Evolutionary conservation across 2,113 vertebrate genomes (phyloP), one percentile per base, ranked within the genome.

Genomic region (Plectropomus leopardus): DNA sequence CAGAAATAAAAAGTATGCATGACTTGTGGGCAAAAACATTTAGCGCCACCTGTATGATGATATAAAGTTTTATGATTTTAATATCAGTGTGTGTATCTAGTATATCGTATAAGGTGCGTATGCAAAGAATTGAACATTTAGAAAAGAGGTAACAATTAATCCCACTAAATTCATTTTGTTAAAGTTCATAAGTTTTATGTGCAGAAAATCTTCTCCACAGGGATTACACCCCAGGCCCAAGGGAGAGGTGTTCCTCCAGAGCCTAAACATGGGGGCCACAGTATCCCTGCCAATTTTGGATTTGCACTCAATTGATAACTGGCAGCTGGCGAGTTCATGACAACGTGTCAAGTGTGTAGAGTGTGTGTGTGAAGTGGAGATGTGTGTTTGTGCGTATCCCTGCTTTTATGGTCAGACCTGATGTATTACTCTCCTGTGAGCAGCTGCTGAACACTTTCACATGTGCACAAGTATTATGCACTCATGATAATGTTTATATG

Each of bases 251-350:
- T 75, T 75, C 51, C 83, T 84, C 53, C 47, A 23, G 30, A 78
- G 51, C 7, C 4, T 53, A 81, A 60, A 72, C 83, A 84, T 76
- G 24, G 78, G 59, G 80, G 40, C 77, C 4, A 4, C 23, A 3
- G 60, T 47, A 53, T 53, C 15, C 3, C 67, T 79, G 84, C 90
- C 90, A 86, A n/a, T 7, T 17, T 26, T 34, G 73, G 71, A 85
- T 87, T 92, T 76, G 47, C 83, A 85, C 69, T 83, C 59, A 57
- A n/a, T 32, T 88, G 85, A 92, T 84, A 92, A 91, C 58, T 88
- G 89, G 80, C 87, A 88, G 86, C 83, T 89, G 78, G 48, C 55
- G 86, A 84, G 51, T 90, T 94, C 80, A 77, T 81, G 86, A 93
- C 90, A 82, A 89, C 36, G 61, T 92, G 93, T 91, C 74, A 90